Conservation (phyloP, 2,888 invertebrate species). For the Orgyia antiqua region DNA sequence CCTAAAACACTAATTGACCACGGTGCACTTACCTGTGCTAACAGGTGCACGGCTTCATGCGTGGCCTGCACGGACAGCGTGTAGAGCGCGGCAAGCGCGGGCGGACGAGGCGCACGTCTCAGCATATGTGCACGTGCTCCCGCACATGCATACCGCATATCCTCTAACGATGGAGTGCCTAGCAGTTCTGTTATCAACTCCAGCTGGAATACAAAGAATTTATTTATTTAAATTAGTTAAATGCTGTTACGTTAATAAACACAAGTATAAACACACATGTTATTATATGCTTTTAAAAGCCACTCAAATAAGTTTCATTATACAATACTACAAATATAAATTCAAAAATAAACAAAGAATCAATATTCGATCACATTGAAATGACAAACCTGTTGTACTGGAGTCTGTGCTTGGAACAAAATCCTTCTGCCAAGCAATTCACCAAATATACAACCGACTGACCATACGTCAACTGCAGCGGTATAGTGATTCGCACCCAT, state of each 20-base stretch:
- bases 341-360: neutral
- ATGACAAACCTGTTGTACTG: conserved; percentile 91
- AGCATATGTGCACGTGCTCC: conserved; percentile 96
- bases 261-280: neutral
- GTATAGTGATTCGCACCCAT: conserved; percentile 99
- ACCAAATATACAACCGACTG: conserved; percentile 99
- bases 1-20: no score
- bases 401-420: conserved; percentile 98
- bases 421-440: conserved; percentile 97
- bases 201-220: conserved; percentile 86
- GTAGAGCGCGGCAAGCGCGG: conserved; percentile 92
- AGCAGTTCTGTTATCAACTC: conserved; percentile 98
- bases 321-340: no score
- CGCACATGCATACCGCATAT: conserved; percentile 98
- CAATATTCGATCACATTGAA: neutral
- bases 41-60: conserved; percentile 97
- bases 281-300: no score
- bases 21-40: conserved; percentile 73
- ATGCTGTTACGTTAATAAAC: neutral
- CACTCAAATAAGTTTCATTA: no score
- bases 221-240: neutral
- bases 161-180: conserved; percentile 96
- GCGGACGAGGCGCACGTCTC: conserved; percentile 91
- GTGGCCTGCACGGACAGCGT: conserved; percentile 95
- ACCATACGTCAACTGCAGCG: conserved; percentile 98